These are phyloP conservation scores for Protula sp. DNA, from an alignment of 2,888 invertebrate genomes.

Conservation along the genomic window DNA sequence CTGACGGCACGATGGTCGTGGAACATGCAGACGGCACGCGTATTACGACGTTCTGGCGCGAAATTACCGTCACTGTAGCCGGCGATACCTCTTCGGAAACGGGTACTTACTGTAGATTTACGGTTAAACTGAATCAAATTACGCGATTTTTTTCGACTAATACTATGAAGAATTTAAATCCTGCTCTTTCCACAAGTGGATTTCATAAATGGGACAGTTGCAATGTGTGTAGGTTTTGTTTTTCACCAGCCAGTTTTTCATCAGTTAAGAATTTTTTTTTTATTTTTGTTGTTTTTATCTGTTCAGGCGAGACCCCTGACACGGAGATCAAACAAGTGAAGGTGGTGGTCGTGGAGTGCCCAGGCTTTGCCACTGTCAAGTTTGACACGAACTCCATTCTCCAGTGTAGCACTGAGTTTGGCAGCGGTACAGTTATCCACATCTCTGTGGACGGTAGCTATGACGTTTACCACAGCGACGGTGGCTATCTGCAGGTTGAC, in stretches of 20 bases:
- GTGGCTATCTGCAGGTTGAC: constrained; percentile 38
- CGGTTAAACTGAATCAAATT: neutral
- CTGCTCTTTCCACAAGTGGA: too few relatives aligned
- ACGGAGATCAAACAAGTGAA: constrained; percentile 31
- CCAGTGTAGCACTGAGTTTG: constrained; percentile 49
- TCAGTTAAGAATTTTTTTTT: too few relatives aligned
- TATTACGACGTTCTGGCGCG: constrained; percentile 46
- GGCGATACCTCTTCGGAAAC: neutral
- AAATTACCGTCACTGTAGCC: constrained; percentile 13
- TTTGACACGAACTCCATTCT: constrained; percentile 43
- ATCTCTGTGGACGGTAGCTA: constrained; percentile 47
- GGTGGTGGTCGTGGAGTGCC: constrained; percentile 51
- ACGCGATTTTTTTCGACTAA: too few relatives aligned
- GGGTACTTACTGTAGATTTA: neutral
- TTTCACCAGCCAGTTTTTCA: too few relatives aligned
- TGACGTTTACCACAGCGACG: constrained; percentile 40
- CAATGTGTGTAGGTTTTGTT: too few relatives aligned
- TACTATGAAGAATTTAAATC: too few relatives aligned
- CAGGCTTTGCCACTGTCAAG: constrained; percentile 50
- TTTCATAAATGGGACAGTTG: too few relatives aligned
- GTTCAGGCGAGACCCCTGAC: constrained; percentile 24
- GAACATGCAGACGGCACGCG: constrained; percentile 53
- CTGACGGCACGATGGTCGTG: constrained; percentile 49
- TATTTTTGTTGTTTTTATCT: too few relatives aligned
- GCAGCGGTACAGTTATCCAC: constrained; percentile 43